phyloP scores from a whole-genome alignment of 2,888 invertebrate species.

The Rotaria sp. region DNA sequence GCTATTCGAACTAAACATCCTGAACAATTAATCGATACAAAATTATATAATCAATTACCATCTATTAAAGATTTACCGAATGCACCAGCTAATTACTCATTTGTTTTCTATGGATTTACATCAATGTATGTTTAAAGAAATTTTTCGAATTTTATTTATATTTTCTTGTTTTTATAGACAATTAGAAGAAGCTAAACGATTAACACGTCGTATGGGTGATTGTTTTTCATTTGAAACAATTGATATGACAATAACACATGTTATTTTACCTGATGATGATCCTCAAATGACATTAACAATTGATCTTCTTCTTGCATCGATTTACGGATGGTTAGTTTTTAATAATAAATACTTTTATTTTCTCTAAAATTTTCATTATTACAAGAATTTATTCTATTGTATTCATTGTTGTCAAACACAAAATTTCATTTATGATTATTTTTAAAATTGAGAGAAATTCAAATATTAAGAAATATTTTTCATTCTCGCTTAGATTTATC shows the following conservation, averaged over 20 bases:
- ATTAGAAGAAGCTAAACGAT: neutral
- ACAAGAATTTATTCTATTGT: too few species aligned
- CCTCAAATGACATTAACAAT: neutral
- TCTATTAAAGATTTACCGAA: slow-evolving; percentile 9
- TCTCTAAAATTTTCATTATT: too few species aligned
- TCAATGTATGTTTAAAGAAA: neutral
- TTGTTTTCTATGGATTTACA: neutral
- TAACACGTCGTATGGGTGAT: slow-evolving; percentile 1
- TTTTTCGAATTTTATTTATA: neutral
- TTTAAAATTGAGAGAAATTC: too few species aligned
- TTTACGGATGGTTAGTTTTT: neutral
- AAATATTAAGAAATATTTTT: too few species aligned
- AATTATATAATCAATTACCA: neutral
- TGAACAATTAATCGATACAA: neutral
- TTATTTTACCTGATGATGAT: neutral
- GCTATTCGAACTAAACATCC: neutral
- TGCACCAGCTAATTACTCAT: slow-evolving; percentile 14
- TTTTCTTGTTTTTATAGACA: neutral
- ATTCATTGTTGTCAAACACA: too few species aligned
- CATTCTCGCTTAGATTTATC: too few species aligned
- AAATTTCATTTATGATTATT: too few species aligned
- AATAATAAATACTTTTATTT: too few species aligned
- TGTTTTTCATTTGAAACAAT: neutral
- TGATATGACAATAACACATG: slow-evolving; percentile 6
- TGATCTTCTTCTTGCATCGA: neutral